Evolutionary conservation across 2,797 vertebrate genomes (phyloP).

Genomic region (Gymnodraco acuticeps): DNA sequence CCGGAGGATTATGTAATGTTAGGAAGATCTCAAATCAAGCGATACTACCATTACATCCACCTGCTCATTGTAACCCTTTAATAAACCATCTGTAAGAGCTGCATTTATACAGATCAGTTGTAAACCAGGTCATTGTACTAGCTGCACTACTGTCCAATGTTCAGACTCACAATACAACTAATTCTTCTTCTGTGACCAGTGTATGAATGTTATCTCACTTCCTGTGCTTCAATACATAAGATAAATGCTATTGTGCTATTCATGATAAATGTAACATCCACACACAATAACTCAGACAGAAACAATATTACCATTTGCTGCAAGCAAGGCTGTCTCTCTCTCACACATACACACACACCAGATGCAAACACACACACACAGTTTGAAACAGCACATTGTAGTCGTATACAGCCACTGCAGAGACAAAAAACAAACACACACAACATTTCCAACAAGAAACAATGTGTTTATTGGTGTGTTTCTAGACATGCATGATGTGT

Average conservation of each 20-base stretch:
- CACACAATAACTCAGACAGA: conserved; percentile 48
- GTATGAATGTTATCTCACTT: conserved; percentile 55
- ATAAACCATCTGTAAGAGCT: background rate
- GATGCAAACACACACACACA: conserved; percentile 31
- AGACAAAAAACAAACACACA: conserved; percentile 60
- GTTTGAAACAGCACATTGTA: conserved; percentile 70
- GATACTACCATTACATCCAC: background rate
- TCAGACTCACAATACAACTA: background rate
- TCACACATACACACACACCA: conserved; percentile 11
- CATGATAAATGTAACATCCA: conserved; percentile 44
- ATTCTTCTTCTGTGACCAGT: conserved; percentile 35
- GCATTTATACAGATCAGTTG: background rate
- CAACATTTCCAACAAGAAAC: conserved; percentile 71
- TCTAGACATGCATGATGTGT: conserved; percentile 40
- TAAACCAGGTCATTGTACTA: background rate
- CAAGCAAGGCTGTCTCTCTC: conserved; percentile 42
- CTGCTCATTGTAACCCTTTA: background rate
- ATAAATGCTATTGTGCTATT: conserved; percentile 44
- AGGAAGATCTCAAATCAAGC: no score
- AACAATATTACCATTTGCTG: conserved; percentile 57
- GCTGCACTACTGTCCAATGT: background rate
- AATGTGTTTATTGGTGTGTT: conserved; percentile 60
- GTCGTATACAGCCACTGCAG: conserved; percentile 59
- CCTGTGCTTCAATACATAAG: conserved; percentile 46
- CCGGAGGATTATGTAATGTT: no score